phyloP scores from a whole-genome alignment of 2,888 invertebrate species.

The Muschampia plurimacula region DNA sequence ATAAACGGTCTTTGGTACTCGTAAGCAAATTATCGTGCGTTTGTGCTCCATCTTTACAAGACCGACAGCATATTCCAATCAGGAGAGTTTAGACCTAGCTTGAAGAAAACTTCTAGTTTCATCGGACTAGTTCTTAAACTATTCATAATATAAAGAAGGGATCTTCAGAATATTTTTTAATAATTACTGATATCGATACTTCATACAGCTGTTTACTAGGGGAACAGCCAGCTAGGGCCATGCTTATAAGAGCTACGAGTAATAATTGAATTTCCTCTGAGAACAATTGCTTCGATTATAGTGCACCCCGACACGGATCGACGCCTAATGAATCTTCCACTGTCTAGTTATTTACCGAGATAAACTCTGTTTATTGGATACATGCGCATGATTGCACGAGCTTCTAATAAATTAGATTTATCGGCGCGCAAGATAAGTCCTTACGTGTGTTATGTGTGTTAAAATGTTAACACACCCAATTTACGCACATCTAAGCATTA shows the following conservation, averaged over 20 bases:
- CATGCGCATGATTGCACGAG: conserved; percentile 84
- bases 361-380: conserved; percentile 81
- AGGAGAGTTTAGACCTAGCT: not conserved
- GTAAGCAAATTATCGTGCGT: not conserved
- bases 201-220: not conserved
- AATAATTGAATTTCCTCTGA: conserved; percentile 82
- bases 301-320: conserved; percentile 77
- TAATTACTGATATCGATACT: conserved; percentile 3
- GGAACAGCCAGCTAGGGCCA: not conserved
- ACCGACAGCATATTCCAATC: not conserved
- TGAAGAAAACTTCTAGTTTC: not conserved
- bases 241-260: conserved; percentile 39
- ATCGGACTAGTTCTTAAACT: not conserved
- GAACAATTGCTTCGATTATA: conserved; percentile 85
- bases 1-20: not conserved
- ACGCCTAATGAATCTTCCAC: conserved; percentile 84
- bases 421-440: conserved; percentile 53
- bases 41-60: not conserved
- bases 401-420: conserved; percentile 82
- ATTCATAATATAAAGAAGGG: no score
- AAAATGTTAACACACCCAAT: conserved; percentile 30
- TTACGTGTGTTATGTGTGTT: conserved; percentile 35
- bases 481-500: conserved; percentile 24
- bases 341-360: conserved; percentile 83
- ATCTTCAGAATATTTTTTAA: not conserved